Evolutionary conservation across 2,113 vertebrate genomes (phyloP), one percentile per base, ranked within the genome.

Genomic region (Peromyscus polionotus): DNA sequence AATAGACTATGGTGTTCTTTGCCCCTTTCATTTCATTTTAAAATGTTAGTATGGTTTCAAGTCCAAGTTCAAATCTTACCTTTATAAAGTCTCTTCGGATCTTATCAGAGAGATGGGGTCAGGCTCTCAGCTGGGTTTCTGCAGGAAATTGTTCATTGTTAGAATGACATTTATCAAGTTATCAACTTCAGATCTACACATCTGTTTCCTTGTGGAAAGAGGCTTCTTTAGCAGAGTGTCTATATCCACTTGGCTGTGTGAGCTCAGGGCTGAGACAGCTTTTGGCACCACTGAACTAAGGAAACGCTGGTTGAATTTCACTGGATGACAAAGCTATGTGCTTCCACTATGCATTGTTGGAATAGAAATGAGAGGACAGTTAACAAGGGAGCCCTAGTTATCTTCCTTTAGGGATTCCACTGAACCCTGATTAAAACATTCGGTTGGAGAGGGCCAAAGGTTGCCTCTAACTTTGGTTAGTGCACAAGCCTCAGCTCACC

Each of bases 161-260:
- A 92, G 57, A 87, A 79, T 80, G 88, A 57, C 12, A n/a, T 88
- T 93, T 90, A 42, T 42, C 33, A 33, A 45, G 42, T 3, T 94
- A n/a, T 75, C 54, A 54, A 63, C 87, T 85, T 95, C 54, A 79
- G 54, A 65, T 45, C 17, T 36, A 51, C 12, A 39, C 75, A 93
- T 81, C n/a, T 90, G 54, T 92, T 96, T 57, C 68, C 90, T 16
- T 24, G n/a, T 96, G 67, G 86, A 85, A 91, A 90, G 39, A 45
- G 87, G 54, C 61, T 86, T 86, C 76, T 85, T 57, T 31, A 81
- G n/a, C 26, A 80, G 76, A 75, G 39, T 4, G 13, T 39, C 4
- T 26, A 10, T 48, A 48, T 72, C 39, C 45, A 59, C 85, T 96
- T 63, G 11, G 73, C 20, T 48, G 2, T n/a, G 13, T 45, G 51